Base-by-base conservation (phyloP, 2,888 invertebrate genomes). In the Drosophila nigricruria region DNA sequence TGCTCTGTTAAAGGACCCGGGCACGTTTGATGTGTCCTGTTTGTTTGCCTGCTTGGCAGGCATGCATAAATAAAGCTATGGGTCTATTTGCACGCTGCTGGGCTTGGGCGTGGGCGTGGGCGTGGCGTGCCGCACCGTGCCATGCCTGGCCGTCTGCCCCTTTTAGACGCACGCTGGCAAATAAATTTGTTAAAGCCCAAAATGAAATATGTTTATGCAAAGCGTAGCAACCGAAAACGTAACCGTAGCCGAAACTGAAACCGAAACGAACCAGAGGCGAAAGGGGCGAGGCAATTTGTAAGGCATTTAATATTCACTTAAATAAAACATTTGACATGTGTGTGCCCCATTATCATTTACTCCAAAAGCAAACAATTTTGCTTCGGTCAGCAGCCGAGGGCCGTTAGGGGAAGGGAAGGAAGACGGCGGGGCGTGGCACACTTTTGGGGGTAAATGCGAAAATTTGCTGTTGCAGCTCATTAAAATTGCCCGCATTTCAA, bases 301-400 rank as follows among this genome's bases (percentile, higher is more conserved):
- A 68, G 49, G 65, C 83, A 85, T 84, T 88, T 88, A 85, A 85
- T 79, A 88, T 84, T 85, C 83, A 84, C 80, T 84, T 84, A 88
- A 88, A 85, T 82, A 80, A 88, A 77, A 84, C 82, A 84, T 84
- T 84, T 79, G 64, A 75, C 75, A 77, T 79, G 76, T 70, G 73
- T 70, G 36, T 36, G 40, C 36, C 20, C 72, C 45, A 70, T 73
- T 68, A 61, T 65, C 68, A 73, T 83, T 76, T 82, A 50, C 68
- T 43, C 23, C 67, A 73, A 78, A 67, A 70, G 36, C 38, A 69
- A 56, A 59, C 59, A 34, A 70, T 70, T 60, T 63, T 12, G 50
- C 45, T n/a, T 27, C 25, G 40, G 36, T 77, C 78, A 65, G 70
- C 65, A 66, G 40, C 27, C 36, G 58, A 10, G 30, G 56, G 20